Evolutionary conservation across 2,113 vertebrate genomes (phyloP), one percentile per base, ranked within the genome.

Genomic region (Tor tambroides): DNA sequence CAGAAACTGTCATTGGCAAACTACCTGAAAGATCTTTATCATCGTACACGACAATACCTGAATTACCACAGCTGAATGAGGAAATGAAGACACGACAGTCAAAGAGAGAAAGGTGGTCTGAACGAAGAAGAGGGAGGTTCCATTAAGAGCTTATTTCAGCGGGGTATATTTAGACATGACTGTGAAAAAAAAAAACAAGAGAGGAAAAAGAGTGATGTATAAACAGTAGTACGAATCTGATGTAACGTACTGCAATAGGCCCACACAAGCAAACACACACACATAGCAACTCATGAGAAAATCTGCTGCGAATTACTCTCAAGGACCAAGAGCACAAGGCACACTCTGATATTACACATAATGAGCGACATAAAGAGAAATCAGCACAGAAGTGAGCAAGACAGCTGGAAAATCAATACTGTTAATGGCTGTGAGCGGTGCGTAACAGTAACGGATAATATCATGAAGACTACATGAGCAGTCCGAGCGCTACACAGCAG

Each of bases 381-480:
- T 80, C 46, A 21, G 88, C 87, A 46, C 77, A 21, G 78, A 80
- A 89, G 74, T 17, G 82, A 59, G 63, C 15, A 30, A 84, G 38
- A 90, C 94, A 94, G 94, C 93, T 94, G 92, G 91, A 92, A 95
- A 95, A 94, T 93, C 93, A 92, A 92, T 92, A 91, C 90, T 93
- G 92, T 92, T 93, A 94, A 92, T 93, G 93, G 91, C 86, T 87
- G 88, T 83, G 84, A 91, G 94, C 85, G 87, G 92, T 21, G 17
- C 5, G 5, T 89, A 86, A 90, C 91, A 91, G 88, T 92, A 93
- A 89, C 92, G 90, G 93, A 93, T 93, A 93, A 93, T 91, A 92
- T 92, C 91, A 90, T 88, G 83, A 71, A 71, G 75, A 56, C 88
- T 86, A 80, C 71, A 83, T 1, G 67, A 86, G 80, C 78, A 89